Conservation (phyloP, 2,113 vertebrate genomes). For the Xenus cinereus region DNA sequence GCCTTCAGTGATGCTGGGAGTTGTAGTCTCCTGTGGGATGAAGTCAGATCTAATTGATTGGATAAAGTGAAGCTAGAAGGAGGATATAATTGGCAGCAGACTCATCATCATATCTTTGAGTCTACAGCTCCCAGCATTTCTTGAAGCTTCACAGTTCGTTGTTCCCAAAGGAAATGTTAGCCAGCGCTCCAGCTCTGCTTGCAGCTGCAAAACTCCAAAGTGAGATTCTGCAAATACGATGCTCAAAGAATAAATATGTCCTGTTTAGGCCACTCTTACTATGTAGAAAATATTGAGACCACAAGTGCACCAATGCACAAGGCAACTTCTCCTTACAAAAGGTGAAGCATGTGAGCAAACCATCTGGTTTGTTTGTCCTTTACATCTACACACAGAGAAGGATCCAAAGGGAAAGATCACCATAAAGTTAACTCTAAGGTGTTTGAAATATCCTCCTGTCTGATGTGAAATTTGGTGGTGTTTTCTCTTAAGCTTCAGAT, state of each 20-base stretch:
- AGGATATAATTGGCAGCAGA: slow-evolving; percentile 5
- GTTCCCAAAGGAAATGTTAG: not conserved
- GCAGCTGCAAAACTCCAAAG: not conserved
- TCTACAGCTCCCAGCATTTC: slow-evolving; percentile 18
- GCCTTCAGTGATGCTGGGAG: not conserved
- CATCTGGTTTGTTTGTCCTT: not conserved
- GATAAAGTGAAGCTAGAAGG: not conserved
- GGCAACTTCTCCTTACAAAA: not conserved
- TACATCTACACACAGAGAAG: not conserved
- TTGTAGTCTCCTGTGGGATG: not conserved
- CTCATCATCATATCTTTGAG: not conserved
- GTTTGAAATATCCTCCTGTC: not conserved
- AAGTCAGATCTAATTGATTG: not conserved
- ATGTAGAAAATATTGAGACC: not conserved
- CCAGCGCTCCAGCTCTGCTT: not conserved
- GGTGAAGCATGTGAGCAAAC: not conserved
- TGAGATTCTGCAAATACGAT: not conserved
- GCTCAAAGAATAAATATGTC: not conserved
- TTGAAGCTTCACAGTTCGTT: slow-evolving; percentile 10
- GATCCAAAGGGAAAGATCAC: not conserved
- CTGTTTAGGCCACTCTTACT: not conserved
- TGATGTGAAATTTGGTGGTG: not conserved
- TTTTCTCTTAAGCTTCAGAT: not conserved
- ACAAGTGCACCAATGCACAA: not conserved
- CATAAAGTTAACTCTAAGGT: not conserved